These are phyloP conservation scores for Pristionchus arcanus DNA, from an alignment of 2,888 invertebrate species.

Conservation along the genomic window DNA sequence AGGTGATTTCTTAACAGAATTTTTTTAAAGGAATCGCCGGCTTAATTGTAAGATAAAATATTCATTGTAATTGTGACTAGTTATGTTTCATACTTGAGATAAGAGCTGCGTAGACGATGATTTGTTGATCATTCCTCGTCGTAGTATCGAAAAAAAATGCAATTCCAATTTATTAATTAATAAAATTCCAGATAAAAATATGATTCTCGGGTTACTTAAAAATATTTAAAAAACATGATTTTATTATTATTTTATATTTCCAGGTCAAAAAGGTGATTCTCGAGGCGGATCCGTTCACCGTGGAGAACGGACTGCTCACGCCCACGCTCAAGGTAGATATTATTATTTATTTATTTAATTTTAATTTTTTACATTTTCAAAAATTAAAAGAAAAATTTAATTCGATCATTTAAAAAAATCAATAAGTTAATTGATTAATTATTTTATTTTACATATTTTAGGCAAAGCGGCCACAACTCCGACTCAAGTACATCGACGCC, in stretches of 20 bases:
- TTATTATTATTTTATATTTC: constrained; percentile 10
- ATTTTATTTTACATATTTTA: not conserved
- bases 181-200: no score
- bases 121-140: not conserved
- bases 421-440: not conserved
- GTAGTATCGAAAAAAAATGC: not conserved
- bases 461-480: constrained; percentile 79
- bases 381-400: no score
- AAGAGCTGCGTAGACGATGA: not conserved
- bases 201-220: not conserved
- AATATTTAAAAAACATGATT: not conserved
- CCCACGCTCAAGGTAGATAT: constrained; percentile 89
- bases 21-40: not conserved
- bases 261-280: constrained; percentile 89
- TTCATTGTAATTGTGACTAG: not conserved
- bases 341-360: not conserved
- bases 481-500: constrained; percentile 70
- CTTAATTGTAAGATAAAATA: no score
- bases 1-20: constrained; percentile 84
- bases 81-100: not conserved
- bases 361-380: not conserved
- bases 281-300: constrained; percentile 95
- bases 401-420: not conserved
- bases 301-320: constrained; percentile 95
- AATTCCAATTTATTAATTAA: no score